These are phyloP conservation scores for Streblospio benedicti DNA, from an alignment of 1,140 invertebrate species.

Conservation along the genomic window DNA sequence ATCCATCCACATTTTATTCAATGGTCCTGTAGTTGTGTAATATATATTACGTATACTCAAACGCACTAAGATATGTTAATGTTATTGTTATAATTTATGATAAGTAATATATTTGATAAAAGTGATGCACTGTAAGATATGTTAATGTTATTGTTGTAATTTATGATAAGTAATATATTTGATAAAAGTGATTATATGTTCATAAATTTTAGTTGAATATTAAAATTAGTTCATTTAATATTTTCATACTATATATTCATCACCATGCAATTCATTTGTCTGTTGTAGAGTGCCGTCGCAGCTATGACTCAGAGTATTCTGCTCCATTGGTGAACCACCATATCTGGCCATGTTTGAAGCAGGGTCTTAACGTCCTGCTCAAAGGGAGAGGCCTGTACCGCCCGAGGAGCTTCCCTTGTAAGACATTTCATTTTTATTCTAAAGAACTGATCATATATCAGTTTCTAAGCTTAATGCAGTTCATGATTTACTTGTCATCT, in stretches of 20 bases:
- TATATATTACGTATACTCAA: too few species aligned
- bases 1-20: neutral
- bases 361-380: constrained; percentile 33
- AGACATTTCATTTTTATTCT: neutral
- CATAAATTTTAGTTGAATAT: too few species aligned
- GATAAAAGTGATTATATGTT: too few species aligned
- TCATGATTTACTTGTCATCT: neutral
- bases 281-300: constrained; percentile 42
- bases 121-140: too few species aligned
- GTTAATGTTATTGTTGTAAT: too few species aligned
- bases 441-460: neutral
- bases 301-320: constrained; percentile 46
- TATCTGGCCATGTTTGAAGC: constrained; percentile 43
- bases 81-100: too few species aligned
- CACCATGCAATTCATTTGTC: neutral
- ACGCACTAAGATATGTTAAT: too few species aligned
- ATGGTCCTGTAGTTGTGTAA: too few species aligned
- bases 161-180: too few species aligned
- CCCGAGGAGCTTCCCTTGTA: constrained; percentile 2
- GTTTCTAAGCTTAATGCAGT: neutral
- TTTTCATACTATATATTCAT: neutral
- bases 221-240: too few species aligned
- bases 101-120: too few species aligned
- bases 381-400: constrained; percentile 43
- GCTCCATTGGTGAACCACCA: constrained; percentile 45